Evolutionary conservation across 2,113 vertebrate genomes (phyloP), one percentile per base, ranked within the genome.

Genomic region (Gobio gobio): DNA sequence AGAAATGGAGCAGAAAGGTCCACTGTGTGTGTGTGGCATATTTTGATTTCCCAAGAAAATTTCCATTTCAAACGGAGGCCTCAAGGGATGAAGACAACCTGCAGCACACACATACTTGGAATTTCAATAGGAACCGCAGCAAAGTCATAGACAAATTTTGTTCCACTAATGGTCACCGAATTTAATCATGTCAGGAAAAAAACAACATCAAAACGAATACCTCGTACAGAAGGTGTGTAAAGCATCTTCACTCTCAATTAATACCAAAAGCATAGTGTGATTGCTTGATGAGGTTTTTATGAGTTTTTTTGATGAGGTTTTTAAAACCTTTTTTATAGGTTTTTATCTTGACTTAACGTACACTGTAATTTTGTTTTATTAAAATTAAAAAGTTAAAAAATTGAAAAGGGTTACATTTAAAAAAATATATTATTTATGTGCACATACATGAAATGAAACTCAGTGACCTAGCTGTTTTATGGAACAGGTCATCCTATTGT

Each of bases 31-130:
- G 82, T 72, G 61, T 43, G 82, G 72, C 82, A 83, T 75, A 59
- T 83, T 86, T 86, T 79, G 80, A 83, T 86, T 82, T 80, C 63
- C 78, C 63, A 84, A 78, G 87, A 75, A 83, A 82, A 89, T 89
- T 89, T 89, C 70, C 84, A 89, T 87, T 87, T 89, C 86, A 87
- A 87, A 87, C 76, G 75, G 76, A 74, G 18, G 10, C 74, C 75
- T 63, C 76, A 4, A 83, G 83, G 73, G 88, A 80, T 61, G 43
- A 77, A 87, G 77, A 86, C 83, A 86, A 81, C 80, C 86, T 87
- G 82, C 75, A 66, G 63, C 63, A 87, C 81, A 85, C 66, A 84
- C 73, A 68, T 54, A 73, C 81, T 83, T 47, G 56, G 85, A 88
- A 88, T 88, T 86, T 88, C 75, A 88, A 86, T 84, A 22, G 18